Evolutionary conservation across 1,140 invertebrate genomes (phyloP).

Genomic region (Microvelia longipes): DNA sequence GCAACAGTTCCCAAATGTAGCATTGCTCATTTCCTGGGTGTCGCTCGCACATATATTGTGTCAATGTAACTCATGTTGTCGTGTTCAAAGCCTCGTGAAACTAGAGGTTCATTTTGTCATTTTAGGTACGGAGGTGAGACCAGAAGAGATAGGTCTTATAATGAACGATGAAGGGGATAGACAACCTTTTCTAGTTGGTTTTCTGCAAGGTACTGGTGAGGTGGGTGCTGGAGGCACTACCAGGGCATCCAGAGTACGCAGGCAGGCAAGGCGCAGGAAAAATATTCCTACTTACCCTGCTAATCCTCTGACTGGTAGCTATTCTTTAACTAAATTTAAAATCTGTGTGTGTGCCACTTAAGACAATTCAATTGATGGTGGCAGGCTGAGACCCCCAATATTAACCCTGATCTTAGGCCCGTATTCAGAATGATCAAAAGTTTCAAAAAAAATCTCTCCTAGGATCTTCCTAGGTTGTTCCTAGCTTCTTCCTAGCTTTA

Average conservation of each 20-base stretch:
- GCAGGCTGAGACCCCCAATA: neutral
- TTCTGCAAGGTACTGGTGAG: conserved; percentile 2
- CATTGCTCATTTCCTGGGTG: too few relatives aligned
- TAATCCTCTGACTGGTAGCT: conserved; percentile 21
- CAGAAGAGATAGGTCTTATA: neutral
- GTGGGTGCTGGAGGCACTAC: neutral
- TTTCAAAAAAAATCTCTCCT: too few relatives aligned
- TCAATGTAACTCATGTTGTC: too few relatives aligned
- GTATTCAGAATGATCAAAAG: too few relatives aligned
- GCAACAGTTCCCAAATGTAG: too few relatives aligned
- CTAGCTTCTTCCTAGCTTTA: too few relatives aligned
- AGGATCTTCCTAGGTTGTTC: too few relatives aligned
- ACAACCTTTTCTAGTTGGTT: conserved; percentile 1
- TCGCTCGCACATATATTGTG: too few relatives aligned
- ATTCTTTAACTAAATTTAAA: too few relatives aligned
- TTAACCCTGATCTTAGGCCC: too few relatives aligned
- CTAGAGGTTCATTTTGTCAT: neutral
- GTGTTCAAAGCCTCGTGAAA: too few relatives aligned
- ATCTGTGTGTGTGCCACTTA: neutral
- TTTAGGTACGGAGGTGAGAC: neutral
- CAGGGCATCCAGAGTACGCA: conserved; percentile 32
- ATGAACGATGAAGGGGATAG: neutral
- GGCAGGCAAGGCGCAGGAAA: conserved; percentile 35
- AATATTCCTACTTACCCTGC: conserved; percentile 24
- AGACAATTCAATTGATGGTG: neutral